Base-by-base conservation (phyloP, 2,888 invertebrate species). In the Mimachlamys varia region DNA sequence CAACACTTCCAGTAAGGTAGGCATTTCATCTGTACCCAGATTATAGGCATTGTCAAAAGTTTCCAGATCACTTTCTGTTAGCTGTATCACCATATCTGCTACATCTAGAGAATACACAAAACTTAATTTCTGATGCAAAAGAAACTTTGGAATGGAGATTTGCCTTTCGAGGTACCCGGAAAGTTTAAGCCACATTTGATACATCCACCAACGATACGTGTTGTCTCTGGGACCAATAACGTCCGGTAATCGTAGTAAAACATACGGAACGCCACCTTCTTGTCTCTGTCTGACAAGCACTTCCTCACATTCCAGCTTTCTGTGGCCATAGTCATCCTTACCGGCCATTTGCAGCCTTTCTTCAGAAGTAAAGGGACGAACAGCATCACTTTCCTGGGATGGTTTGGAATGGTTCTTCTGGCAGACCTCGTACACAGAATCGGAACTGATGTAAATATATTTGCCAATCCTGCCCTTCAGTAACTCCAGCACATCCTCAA, bases 391-490 rank as follows among this genome's bases (percentile, higher is more conserved):
- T 93, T 97, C 97, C 87, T 93, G 88, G 7, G 95, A 93, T 1
- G 92, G 93, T 7, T 93, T 93, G 0, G 91, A 91, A 90, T 95
- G 95, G 0, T 93, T 93, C 89, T 96, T 95, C 17, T 94, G 92
- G 89, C 96, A 96, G n/a, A 97, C 97, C 93, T 97, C 97, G 92
- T 97, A 97, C 1, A 97, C 96, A 4, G 97, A 97, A 93, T 97
- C 97, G 0, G 97, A 96, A 92, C 97, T 97, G 89, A 97, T 97
- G 93, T 96, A 96, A 17, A 97, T 95, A 91, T 97, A 97, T 13
- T 96, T 91, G 53, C 95, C 94, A 22, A 96, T 94, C 91, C 96
- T 96, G 27, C 95, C 95, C 27, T 95, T 92, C 3, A 97, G 91
- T 44, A 96, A 90, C n/a, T 95, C 93, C 55, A 96, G 91, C 4